Evolutionary conservation across 2,797 vertebrate genomes (phyloP), one percentile per base, ranked within the genome.

Genomic region (Bryconaethiops microstoma): DNA sequence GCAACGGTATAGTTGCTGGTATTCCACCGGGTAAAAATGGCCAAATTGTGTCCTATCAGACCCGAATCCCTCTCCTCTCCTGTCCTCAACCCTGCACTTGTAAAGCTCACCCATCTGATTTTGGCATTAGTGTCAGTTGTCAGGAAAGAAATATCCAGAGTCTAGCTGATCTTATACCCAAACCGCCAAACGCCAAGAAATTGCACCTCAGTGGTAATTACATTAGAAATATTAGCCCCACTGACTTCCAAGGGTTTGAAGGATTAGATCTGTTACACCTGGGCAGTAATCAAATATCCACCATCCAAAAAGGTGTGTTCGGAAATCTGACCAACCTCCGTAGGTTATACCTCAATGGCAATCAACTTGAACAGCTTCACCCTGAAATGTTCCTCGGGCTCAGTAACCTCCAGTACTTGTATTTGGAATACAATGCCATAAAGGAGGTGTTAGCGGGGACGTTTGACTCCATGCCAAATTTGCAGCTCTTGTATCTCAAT

Each of bases 381-480:
- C 97, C 97, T 21, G 98, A 99, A 75, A 99, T 99, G 93, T 99
- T 99, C 89, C 88, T 96, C 78, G 98, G 98, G 40, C 96, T 99
- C 63, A 93, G 95, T 85, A 99, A 99, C 82, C 90, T 99, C 76
- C 98, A 99, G 76, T 99, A 99, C 92, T 93, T 99, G 55, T 99
- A 98, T 91, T 93, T 99, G 96, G 98, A 99, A 95, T 99, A 99
- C 93, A 99, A 99, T 92, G 92, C 97, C 91, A 99, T 99, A 88
- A 97, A 95, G 91, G 98, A 99, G 93, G 95, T 99, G 82, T 90
- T 97, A 88, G 97, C 96, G 0, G 96, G 97, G 71, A 98, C 98
- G 2, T 99, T 99, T 91, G 96, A 98, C 88, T 94, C 96, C 1
- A 97, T 99, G 97, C 96, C 97, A 74, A 99, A 97, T 87, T 91